Base-by-base conservation (phyloP, 2,797 vertebrate genomes). In the Gobio occitaniae region DNA sequence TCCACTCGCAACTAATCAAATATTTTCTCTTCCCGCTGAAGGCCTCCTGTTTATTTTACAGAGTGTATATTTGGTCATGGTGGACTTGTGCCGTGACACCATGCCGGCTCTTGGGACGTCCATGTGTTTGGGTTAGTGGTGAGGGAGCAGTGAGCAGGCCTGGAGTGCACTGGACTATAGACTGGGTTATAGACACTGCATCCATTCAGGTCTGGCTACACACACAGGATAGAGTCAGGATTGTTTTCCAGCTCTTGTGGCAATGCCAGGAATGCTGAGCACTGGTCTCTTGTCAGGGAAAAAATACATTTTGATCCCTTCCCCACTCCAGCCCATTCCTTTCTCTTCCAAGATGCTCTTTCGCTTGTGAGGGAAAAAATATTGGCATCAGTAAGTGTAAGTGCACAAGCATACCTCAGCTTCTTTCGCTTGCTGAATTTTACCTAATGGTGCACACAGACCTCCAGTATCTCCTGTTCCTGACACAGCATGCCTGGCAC, bases 191-290 rank as follows among this genome's bases (percentile, higher is more conserved):
- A 89, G 89, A 94, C 94, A 95, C 91, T 94, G 91, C 38, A 50
- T 85, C 90, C 91, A 93, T 94, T 95, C 93, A 94, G 90, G 69
- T 25, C 63, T 72, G 48, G 65, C 36, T 78, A 88, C 88, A 83
- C 90, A 92, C 89, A 92, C 91, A 90, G 91, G 89, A 94, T 94
- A 94, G 85, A 93, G 92, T 92, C 91, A 65, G 90, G 90, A 95
- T 94, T 93, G 92, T 94, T 92, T 90, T 87, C 86, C 90, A 84
- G 91, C 87, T 82, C 71, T 74, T 54, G 89, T 89, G 91, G 92
- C 90, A 91, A 92, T 93, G 93, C 91, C 91, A 93, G 91, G 93
- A 95, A 94, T 94, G 92, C 90, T 91, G 88, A 91, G 89, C 86
- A 87, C 88, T 79, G 91, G 92, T 93, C 94, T 91, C 90, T 93